A percentile compares a stretch with the other conserved stretches of the same genome.
phyloP scores from a whole-genome alignment of 2,113 vertebrate genomes.

The Lipophrys pholis region DNA sequence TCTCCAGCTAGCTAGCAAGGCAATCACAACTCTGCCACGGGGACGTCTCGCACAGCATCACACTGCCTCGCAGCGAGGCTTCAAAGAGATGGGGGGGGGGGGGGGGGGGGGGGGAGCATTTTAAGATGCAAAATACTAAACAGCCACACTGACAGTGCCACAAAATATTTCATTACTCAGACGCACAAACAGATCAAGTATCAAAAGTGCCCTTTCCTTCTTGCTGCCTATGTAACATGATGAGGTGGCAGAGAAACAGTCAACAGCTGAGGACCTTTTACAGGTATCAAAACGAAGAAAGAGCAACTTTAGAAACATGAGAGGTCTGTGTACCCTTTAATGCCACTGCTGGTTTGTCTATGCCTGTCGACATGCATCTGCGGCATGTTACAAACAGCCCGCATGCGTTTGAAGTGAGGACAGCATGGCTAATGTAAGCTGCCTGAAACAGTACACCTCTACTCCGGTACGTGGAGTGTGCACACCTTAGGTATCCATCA shows the following conservation, averaged over 20 bases:
- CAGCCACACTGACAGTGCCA: constrained; percentile 59
- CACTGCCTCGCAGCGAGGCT: constrained; percentile 51
- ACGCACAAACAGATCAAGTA: constrained; percentile 70
- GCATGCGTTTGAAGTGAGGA: constrained; percentile 72
- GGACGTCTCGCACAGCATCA: constrained; percentile 40
- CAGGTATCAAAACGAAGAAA: constrained; percentile 59
- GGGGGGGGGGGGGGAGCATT: constrained; percentile 39
- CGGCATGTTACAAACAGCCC: constrained; percentile 51
- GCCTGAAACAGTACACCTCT: constrained; percentile 63
- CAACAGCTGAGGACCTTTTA: constrained; percentile 67
- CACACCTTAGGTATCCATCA: constrained; percentile 63
- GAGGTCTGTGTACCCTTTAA: constrained; percentile 71
- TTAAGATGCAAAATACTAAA: constrained; percentile 72
- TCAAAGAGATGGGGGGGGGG: constrained; percentile 46
- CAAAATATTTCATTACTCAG: constrained; percentile 70
- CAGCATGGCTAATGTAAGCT: constrained; percentile 64
- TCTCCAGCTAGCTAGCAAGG: constrained; percentile 46
- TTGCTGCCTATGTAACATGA: constrained; percentile 69
- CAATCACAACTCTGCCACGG: constrained; percentile 59
- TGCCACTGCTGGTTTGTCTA: constrained; percentile 65
- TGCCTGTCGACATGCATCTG: constrained; percentile 71
- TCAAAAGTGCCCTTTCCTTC: constrained; percentile 61
- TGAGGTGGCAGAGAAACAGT: constrained; percentile 58
- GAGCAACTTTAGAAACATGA: constrained; percentile 67
- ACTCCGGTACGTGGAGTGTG: constrained; percentile 21